Evolutionary conservation across 1,140 invertebrate species (phyloP).

Genomic region (Campodea augens): DNA sequence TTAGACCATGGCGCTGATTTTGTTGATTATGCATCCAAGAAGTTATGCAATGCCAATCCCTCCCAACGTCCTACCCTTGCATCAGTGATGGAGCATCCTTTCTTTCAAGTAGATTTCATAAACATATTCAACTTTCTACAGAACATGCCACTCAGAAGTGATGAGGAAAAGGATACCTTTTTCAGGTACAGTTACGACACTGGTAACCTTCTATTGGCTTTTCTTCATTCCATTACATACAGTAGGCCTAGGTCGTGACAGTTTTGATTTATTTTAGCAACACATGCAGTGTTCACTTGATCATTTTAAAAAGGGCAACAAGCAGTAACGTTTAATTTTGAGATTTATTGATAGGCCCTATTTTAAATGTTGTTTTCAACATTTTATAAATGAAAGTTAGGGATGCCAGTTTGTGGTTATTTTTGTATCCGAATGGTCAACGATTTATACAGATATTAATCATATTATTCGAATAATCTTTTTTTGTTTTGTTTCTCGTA

Average conservation of each 20-base stretch:
- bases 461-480: too few species aligned
- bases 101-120: conserved; percentile 66
- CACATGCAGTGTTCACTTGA: not conserved
- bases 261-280: not conserved
- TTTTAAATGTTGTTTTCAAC: too few species aligned
- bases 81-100: conserved; percentile 42
- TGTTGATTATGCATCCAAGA: not conserved
- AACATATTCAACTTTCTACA: conserved; percentile 57
- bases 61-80: conserved; percentile 36
- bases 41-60: too few species aligned
- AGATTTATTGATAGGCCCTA: too few species aligned
- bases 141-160: conserved; percentile 54
- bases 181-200: conserved; percentile 33
- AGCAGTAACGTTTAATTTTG: too few species aligned
- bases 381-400: too few species aligned
- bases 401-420: too few species aligned
- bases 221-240: not conserved
- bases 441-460: too few species aligned
- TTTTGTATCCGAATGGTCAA: too few species aligned
- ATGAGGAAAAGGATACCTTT: conserved; percentile 51
- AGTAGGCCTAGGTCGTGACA: too few species aligned
- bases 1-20: not conserved
- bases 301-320: too few species aligned
- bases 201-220: conserved; percentile 7
- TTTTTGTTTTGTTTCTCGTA: too few species aligned